Percentiles rank a stretch among this genome's conserved stretches.
Evolutionary conservation across 2,113 vertebrate genomes (phyloP).

Genomic region (Poeciliopsis prolifica): DNA sequence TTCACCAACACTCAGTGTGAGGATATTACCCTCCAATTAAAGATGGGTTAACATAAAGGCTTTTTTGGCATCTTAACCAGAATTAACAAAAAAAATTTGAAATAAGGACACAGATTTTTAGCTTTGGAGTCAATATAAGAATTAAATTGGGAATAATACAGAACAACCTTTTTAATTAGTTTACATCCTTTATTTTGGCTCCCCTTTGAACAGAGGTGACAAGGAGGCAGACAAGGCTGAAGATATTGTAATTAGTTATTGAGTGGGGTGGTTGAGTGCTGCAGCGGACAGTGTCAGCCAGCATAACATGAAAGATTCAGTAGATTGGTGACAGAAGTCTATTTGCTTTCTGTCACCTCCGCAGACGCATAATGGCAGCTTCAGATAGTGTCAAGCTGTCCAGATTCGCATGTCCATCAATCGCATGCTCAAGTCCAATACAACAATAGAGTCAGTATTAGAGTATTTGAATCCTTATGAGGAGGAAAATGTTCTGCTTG

Average conservation of each 20-base stretch:
- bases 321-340: constrained; percentile 39
- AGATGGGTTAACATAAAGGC: no score
- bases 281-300: constrained; percentile 54
- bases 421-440: constrained; percentile 32
- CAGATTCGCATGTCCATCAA: constrained; percentile 53
- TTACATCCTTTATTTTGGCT: constrained; percentile 63
- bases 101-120: no score
- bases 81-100: no score
- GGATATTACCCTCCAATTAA: no score
- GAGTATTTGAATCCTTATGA: constrained; percentile 18
- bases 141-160: no score
- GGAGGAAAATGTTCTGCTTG: constrained; percentile 18
- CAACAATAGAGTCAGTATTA: constrained; percentile 44
- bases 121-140: no score
- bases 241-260: constrained; percentile 72
- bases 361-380: constrained; percentile 38
- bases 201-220: constrained; percentile 43
- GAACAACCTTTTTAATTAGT: constrained; percentile 55
- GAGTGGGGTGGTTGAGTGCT: constrained; percentile 47
- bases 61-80: no score
- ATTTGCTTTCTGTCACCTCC: constrained; percentile 68
- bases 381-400: constrained; percentile 59
- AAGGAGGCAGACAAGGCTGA: constrained; percentile 44
- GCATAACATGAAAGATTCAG: constrained; percentile 49
- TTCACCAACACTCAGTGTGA: no score